Conservation (phyloP, 2,113 vertebrate species). For the Crotophaga sulcirostris region DNA sequence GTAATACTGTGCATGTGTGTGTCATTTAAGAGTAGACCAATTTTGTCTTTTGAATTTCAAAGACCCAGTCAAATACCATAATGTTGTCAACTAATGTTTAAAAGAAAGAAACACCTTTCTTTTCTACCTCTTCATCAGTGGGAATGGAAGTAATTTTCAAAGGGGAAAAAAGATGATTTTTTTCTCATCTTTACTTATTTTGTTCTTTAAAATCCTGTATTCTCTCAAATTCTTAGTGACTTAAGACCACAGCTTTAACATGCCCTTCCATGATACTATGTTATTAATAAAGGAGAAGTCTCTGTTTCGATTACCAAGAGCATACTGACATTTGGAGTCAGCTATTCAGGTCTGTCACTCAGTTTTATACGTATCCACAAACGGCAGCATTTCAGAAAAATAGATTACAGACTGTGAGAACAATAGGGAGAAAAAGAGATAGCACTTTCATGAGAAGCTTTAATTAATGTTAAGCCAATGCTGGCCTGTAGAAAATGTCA, state of each 20-base stretch:
- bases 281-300: background rate
- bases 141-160: background rate
- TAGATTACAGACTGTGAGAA: background rate
- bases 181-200: background rate
- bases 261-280: background rate
- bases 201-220: background rate
- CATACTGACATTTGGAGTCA: background rate
- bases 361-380: background rate
- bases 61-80: background rate
- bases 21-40: background rate
- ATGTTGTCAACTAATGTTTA: background rate
- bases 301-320: background rate
- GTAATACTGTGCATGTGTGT: background rate
- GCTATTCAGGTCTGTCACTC: background rate
- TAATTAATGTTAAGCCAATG: conserved; percentile 55
- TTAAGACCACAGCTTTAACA: background rate
- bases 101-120: background rate
- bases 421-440: background rate
- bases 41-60: conserved; percentile 1
- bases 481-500: conserved; percentile 44
- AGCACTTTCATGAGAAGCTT: background rate
- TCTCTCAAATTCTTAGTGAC: background rate
- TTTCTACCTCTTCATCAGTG: background rate
- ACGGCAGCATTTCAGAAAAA: background rate
- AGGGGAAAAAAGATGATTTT: background rate